Evolutionary conservation across 2,113 vertebrate species (phyloP).

Genomic region (Panthera uncia): DNA sequence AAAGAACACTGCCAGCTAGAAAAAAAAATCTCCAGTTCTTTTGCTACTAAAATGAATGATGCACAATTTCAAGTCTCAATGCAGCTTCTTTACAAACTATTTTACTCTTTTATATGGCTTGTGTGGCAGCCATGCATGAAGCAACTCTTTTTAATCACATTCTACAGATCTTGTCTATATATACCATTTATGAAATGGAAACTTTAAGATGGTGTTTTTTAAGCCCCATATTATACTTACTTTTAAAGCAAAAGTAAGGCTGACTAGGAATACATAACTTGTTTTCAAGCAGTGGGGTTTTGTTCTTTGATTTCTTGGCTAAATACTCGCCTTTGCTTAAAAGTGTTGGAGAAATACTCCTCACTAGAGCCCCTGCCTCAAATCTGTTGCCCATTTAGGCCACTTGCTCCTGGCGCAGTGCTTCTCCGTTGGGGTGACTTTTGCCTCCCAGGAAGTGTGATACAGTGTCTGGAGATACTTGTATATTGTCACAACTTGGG

Average conservation of each 20-base stretch:
- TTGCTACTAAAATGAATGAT: not conserved
- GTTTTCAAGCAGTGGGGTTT: not conserved
- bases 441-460: not conserved
- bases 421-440: not conserved
- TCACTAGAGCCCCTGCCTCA: not conserved
- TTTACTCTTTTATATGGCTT: not conserved
- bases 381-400: not conserved
- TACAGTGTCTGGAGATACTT: not conserved
- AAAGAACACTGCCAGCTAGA: constrained; percentile 3
- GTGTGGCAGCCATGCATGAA: not conserved
- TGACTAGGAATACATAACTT: not conserved
- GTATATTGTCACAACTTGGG: not conserved
- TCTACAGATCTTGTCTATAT: not conserved
- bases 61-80: not conserved
- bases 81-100: not conserved
- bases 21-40: not conserved
- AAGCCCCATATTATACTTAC: not conserved
- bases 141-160: not conserved
- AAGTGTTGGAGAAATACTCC: not conserved
- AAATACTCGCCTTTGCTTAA: not conserved
- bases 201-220: constrained; percentile 1
- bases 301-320: not conserved
- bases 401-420: accelerated
- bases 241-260: constrained; percentile 25
- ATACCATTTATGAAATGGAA: constrained; percentile 64